Base-by-base conservation (phyloP, 1,140 invertebrate species). In the Polypedilum vanderplanki region DNA sequence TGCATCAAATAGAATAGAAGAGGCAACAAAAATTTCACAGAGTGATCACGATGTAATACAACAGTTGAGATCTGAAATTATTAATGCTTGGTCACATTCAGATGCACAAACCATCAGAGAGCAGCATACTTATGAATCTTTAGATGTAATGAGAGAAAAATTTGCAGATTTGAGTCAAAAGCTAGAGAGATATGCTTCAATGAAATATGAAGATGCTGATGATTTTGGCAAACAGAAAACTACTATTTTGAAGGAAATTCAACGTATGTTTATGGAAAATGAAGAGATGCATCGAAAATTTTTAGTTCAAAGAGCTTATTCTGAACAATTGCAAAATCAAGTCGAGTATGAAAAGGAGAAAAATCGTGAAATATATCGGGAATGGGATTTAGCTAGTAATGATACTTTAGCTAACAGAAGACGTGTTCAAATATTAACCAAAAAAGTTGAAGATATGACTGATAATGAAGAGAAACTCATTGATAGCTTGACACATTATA, bases 41-140 rank as follows among this genome's bases (percentile, higher is more conserved):
- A 57, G n/a, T 12, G 46, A 57, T n/a, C 12, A 57, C n/a, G 46
- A 57, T 4, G 7, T 57, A 3, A 57, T 57, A 15, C 3, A 12
- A 15, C 12, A 57, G 12, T n/a, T 57, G 12, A 57, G 15, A 57
- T 12, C 46, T 9, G 46, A 57, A 57, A 12, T 57, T 12, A 0
- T 57, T 57, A 79, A 81, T 17, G 80, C 81, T 15, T 82, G 82
- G 77, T 84, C 82, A 74, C 77, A 86, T 40, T 83, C 85, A 3
- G 86, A 87, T 77, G 84, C 85, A 1, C 84, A 85, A 2, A 85
- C 86, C 73, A 79, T 80, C n/a, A 82, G 86, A 0, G 86, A 87
- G 57, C 85, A 85, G 74, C 46, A 57, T 15, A 57, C 46, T 12
- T n/a, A 3, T 15, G 46, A 57, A 15, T 57, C 46, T 4, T 15